Evolutionary conservation across 2,888 invertebrate genomes (phyloP).

Genomic region (Uloborus plumipes): DNA sequence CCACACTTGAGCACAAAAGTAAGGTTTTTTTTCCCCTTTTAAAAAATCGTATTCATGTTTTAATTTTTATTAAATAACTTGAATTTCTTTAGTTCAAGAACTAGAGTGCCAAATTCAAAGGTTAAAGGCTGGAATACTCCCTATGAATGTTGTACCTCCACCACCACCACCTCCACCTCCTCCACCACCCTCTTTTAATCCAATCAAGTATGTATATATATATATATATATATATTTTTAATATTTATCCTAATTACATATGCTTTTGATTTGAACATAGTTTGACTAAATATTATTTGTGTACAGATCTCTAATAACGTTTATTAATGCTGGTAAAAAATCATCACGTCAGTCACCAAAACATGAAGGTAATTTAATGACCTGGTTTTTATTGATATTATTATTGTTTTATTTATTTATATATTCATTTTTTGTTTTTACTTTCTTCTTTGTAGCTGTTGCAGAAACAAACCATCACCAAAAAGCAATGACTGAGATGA

Average conservation of each 20-base stretch:
- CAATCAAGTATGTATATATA: conserved; percentile 35
- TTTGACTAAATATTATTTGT: neutral
- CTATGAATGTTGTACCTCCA: conserved; percentile 5
- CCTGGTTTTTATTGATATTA: neutral
- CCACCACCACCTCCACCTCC: conserved; percentile 34
- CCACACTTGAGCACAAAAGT: conserved; percentile 4
- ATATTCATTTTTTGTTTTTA: neutral
- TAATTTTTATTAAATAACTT: neutral
- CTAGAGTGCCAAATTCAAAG: conserved; percentile 21
- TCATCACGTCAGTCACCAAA: conserved; percentile 14
- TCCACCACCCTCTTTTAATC: conserved; percentile 39
- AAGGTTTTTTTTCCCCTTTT: neutral
- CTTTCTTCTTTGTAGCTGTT: neutral
- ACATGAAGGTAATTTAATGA: conserved; percentile 22
- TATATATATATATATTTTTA: no score
- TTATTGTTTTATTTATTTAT: neutral
- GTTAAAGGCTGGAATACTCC: conserved; percentile 12
- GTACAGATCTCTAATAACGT: conserved; percentile 42
- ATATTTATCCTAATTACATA: neutral
- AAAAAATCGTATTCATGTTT: neutral
- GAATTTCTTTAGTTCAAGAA: conserved; percentile 25
- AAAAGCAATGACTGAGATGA: conserved; percentile 47
- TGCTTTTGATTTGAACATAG: neutral
- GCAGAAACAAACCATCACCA: conserved; percentile 14
- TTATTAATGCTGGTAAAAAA: conserved; percentile 43